Evolutionary conservation across 2,888 invertebrate genomes (phyloP).

Genomic region (Metopia argyrocephala): DNA sequence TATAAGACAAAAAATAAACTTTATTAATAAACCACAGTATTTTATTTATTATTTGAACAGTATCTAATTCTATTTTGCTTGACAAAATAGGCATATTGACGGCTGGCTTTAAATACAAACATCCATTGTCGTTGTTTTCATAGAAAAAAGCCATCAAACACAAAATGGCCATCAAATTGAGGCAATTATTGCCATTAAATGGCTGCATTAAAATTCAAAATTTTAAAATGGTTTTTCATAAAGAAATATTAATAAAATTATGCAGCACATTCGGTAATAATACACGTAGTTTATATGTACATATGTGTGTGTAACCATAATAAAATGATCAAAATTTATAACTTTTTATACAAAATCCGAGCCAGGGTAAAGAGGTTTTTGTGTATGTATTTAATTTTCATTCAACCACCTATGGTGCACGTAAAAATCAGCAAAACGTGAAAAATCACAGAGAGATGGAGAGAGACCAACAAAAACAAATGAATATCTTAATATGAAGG

Average conservation of each 20-base stretch:
- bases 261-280: not conserved
- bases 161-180: not conserved
- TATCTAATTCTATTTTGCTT: too few relatives aligned
- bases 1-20: too few relatives aligned
- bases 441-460: not conserved
- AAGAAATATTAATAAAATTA: not conserved
- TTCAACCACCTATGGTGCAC: constrained; percentile 32
- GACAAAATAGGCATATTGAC: too few relatives aligned
- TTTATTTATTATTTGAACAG: too few relatives aligned
- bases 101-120: too few relatives aligned
- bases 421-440: constrained; percentile 8
- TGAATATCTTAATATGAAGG: not conserved
- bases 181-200: not conserved
- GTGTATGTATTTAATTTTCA: constrained; percentile 21
- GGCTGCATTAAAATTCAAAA: not conserved
- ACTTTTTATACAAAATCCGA: too few relatives aligned
- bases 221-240: not conserved
- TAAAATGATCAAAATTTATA: too few relatives aligned
- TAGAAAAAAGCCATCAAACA: not conserved
- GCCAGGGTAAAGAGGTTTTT: too few relatives aligned
- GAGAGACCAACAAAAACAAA: not conserved
- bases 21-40: too few relatives aligned
- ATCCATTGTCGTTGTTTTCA: too few relatives aligned
- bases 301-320: not conserved
- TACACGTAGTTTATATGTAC: not conserved